phyloP scores from a whole-genome alignment of 2,797 vertebrate species.

The Craterocephalus amniculus region DNA sequence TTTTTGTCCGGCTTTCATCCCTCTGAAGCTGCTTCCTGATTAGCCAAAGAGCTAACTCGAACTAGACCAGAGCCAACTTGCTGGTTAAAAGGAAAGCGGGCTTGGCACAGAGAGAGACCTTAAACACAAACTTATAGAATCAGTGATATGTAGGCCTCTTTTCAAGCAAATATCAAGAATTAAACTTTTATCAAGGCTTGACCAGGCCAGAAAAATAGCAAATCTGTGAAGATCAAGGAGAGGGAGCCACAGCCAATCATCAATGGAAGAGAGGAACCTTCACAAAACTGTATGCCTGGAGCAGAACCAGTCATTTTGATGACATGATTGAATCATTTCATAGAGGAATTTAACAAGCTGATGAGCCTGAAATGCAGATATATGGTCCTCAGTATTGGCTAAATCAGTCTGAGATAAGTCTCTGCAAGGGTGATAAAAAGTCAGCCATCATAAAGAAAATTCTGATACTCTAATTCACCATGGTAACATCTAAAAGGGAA shows the following conservation, averaged over 20 bases:
- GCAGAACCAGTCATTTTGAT: not conserved
- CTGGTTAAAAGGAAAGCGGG: conserved; percentile 1
- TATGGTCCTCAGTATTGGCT: not conserved
- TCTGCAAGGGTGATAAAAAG: not conserved
- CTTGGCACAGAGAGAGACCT: conserved; percentile 8
- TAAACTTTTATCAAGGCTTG: not conserved
- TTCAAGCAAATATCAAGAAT: conserved; percentile 11
- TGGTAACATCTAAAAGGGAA: not conserved
- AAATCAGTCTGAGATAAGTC: not conserved
- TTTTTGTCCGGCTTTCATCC: conserved; percentile 64
- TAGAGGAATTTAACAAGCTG: not conserved
- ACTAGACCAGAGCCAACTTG: conserved; percentile 22
- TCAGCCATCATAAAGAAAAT: conserved; percentile 1
- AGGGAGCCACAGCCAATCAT: not conserved
- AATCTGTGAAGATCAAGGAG: not conserved
- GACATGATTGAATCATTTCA: not conserved
- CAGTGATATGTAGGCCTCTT: not conserved
- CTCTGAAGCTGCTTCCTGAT: conserved; percentile 66
- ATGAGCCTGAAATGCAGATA: not conserved
- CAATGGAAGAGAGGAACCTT: not conserved
- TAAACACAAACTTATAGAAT: not conserved
- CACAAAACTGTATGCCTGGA: not conserved
- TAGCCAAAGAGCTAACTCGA: conserved; percentile 24
- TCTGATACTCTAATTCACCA: conserved; percentile 6
- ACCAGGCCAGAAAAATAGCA: not conserved